These are phyloP conservation scores for Caenorhabditis sp. DNA, from an alignment of 2,888 invertebrate genomes.

Conservation along the genomic window DNA sequence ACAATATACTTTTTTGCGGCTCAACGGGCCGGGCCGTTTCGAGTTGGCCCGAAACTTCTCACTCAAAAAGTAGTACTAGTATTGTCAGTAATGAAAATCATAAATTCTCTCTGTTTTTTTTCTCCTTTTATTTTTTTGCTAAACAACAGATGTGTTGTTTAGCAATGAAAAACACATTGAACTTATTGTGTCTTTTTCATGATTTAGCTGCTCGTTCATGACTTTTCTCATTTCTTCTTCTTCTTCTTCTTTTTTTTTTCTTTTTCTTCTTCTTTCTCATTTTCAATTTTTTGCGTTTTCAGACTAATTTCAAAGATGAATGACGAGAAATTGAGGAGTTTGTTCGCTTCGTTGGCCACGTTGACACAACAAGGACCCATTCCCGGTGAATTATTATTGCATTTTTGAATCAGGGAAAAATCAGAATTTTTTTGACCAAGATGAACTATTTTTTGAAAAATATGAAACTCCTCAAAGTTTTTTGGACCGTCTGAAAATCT, in stretches of 20 bases:
- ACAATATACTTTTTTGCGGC: too few species aligned
- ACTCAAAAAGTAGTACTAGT: too few species aligned
- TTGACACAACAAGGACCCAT: constrained; percentile 51
- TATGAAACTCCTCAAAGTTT: too few species aligned
- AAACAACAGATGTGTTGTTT: constrained; percentile 1
- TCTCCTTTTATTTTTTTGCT: too few species aligned
- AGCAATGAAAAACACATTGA: constrained; percentile 1
- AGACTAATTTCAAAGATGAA: constrained; percentile 30
- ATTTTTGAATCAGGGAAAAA: background rate
- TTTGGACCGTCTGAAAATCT: background rate
- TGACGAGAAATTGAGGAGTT: constrained; percentile 47
- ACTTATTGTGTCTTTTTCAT: background rate
- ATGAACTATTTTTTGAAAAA: background rate
- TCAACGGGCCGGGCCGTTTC: too few species aligned
- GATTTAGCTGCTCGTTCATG: background rate
- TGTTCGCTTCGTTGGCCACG: constrained; percentile 51
- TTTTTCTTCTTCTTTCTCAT: background rate
- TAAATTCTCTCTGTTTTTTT: too few species aligned
- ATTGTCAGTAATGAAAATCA: too few species aligned
- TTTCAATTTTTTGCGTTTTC: background rate
- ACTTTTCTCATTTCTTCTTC: background rate
- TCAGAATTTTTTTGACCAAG: background rate
- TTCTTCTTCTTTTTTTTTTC: background rate
- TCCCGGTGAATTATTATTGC: constrained; percentile 34
- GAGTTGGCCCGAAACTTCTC: too few species aligned